Evolutionary conservation across 2,113 vertebrate species (phyloP), one percentile per base, ranked within the genome.

Genomic region (Thalassarche chlororhynchos): DNA sequence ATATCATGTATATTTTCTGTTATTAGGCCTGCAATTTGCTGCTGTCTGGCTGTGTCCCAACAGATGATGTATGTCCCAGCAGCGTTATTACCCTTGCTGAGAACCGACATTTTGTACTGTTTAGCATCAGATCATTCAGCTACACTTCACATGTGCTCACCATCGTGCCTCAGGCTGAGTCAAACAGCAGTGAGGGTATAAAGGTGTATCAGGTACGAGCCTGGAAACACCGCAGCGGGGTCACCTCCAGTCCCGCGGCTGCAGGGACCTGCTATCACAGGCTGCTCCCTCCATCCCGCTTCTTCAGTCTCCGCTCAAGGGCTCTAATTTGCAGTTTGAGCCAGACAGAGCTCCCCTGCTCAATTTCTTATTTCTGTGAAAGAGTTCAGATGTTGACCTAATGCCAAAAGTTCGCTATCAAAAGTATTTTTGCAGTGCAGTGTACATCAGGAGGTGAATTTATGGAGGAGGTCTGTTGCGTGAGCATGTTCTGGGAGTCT

Each of bases 41-140:
- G 58, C 72, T 87, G 55, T n/a, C 72, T 97, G 81, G 61, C 95
- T 87, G n/a, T n/a, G 77, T 51, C 64, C 55, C 94, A 95, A 69
- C n/a, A 57, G 61, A 77, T 52, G 68, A 93, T 90, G 84, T 92
- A 77, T 64, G 42, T 68, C 64, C 61, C 47, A 65, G 52, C 71
- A 92, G n/a, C 21, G 38, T 78, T 89, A 87, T 60, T 96, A 68
- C 32, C 55, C 83, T 93, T 78, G 60, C 86, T 92, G 92, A 93
- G 76, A 89, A 78, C 51, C 57, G 83, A 75, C 31, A 32, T 84
- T 84, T 90, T 0, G 0, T 34, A 51, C 79, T 64, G 60, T 51
- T 93, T 31, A 84, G 49, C 74, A 42, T 70, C 49, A 81, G 68
- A 71, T 66, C 60, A 7, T 82, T 85, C 65, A 78, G 46, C 19